These are phyloP conservation scores for Gadopsis marmoratus DNA, from an alignment of 2,797 vertebrate genomes.

Conservation along the genomic window DNA sequence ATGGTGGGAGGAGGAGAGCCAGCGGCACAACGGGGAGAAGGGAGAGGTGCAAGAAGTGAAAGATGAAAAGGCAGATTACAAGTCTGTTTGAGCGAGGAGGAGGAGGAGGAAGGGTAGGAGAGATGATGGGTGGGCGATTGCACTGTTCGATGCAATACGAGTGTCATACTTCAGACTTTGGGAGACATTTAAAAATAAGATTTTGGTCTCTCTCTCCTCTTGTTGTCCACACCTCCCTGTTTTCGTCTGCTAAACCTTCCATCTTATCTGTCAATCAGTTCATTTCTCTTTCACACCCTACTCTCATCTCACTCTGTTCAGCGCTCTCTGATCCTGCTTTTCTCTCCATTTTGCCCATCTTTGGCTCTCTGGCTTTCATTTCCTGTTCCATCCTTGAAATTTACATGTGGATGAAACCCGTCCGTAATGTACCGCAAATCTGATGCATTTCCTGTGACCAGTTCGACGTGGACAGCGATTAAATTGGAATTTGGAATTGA, in stretches of 20 bases:
- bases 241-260: slow-evolving; percentile 35
- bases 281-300: slow-evolving; percentile 25
- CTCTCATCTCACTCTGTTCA: slow-evolving; percentile 34
- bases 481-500: slow-evolving; percentile 65
- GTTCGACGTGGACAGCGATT: slow-evolving; percentile 60
- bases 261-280: slow-evolving; percentile 65
- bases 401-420: slow-evolving; percentile 52
- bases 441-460: slow-evolving; percentile 36
- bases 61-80: slow-evolving; percentile 72
- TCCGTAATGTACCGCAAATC: slow-evolving; percentile 39
- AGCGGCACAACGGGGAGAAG: slow-evolving; percentile 30
- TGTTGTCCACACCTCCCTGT: slow-evolving; percentile 28
- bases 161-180: slow-evolving; percentile 51
- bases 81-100: slow-evolving; percentile 53
- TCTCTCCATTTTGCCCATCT: slow-evolving; percentile 34
- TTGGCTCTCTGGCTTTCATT: slow-evolving; percentile 66
- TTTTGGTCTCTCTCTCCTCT: slow-evolving; percentile 24
- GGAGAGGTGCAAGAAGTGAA: slow-evolving; percentile 44
- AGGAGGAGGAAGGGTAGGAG: slow-evolving; percentile 25
- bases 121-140: slow-evolving; percentile 66
- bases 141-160: slow-evolving; percentile 60
- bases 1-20: slow-evolving; percentile 52
- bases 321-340: slow-evolving; percentile 28
- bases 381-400: slow-evolving; percentile 62
- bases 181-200: slow-evolving; percentile 45